Percentiles rank a stretch among this genome's conserved stretches.
Conservation (phyloP, 2,888 invertebrate genomes). For the Villa cingulata region DNA sequence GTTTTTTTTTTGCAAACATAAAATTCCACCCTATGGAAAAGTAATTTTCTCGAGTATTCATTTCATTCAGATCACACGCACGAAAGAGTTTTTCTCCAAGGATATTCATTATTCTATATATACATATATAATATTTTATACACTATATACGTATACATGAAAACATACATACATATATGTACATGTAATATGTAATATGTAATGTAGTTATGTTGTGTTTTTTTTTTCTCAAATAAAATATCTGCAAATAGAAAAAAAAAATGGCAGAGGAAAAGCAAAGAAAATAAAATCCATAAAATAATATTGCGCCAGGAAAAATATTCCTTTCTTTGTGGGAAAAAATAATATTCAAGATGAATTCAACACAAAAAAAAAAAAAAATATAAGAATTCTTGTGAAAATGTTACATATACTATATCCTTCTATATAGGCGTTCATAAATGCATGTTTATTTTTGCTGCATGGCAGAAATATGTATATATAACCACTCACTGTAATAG, state of each 20-base stretch:
- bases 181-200: no score
- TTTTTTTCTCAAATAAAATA: no score
- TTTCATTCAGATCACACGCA: conserved; percentile 20
- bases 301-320: no score
- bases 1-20: background rate
- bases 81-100: conserved; percentile 18
- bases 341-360: background rate
- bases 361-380: no score
- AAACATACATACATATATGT: no score
- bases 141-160: no score
- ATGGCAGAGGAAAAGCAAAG: no score
- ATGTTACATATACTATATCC: background rate
- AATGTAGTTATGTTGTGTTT: no score
- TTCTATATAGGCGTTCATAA: background rate
- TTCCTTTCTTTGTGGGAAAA: background rate
- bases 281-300: no score
- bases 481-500: conserved; percentile 5
- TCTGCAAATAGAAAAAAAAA: background rate
- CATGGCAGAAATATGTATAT: background rate
- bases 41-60: conserved; percentile 12
- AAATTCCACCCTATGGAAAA: conserved; percentile 12
- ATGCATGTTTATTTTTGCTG: background rate
- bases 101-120: background rate
- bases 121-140: background rate
- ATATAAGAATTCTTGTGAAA: background rate